Base-by-base conservation (phyloP, 2,113 vertebrate species). In the Mesocricetus auratus region DNA sequence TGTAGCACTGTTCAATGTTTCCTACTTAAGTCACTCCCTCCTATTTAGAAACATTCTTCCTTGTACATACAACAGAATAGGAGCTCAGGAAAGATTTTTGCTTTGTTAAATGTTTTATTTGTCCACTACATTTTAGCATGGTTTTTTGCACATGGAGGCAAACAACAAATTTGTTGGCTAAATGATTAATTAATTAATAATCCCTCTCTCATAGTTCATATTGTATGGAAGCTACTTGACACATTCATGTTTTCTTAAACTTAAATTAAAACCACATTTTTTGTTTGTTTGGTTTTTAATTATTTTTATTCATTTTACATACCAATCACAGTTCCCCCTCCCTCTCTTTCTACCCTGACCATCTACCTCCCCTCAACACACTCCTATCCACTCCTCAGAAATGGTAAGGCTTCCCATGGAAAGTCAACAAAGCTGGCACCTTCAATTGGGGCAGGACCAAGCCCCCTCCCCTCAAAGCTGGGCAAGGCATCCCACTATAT, bases 161-260 rank as follows among this genome's bases (percentile, higher is more conserved):
- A 82, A 88, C 39, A 89, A 81, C 86, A 93, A 94, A 60, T 69
- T 45, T 81, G 4, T 47, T 71, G 26, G 90, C 42, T 36, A 13
- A 73, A 78, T 86, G 24, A 71, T 73, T 11, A 68, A 68, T 22
- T 24, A 69, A 82, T 92, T 36, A 96, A 89, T 77, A 91, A 79
- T 79, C 45, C 90, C 45, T 88, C 9, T 83, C 71, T 86, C 26
- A 93, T 91, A 62, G n/a, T n/a, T 4, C 89, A 90, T 21, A 74
- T 4, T 69, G 17, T 10, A 91, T 2, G 86, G 13, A 74, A 92
- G 58, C 94, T 86, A 89, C 78, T 91, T 93, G 71, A 56, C 19
- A 58, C 64, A 26, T 3, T 24, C 11, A 73, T 69, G 39, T 74
- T 60, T 92, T 12, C 75, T 39, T 68, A 95, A 73, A 11, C 3